Conservation (phyloP, 2,888 invertebrate genomes). For the Dastarcus helophoroides region DNA sequence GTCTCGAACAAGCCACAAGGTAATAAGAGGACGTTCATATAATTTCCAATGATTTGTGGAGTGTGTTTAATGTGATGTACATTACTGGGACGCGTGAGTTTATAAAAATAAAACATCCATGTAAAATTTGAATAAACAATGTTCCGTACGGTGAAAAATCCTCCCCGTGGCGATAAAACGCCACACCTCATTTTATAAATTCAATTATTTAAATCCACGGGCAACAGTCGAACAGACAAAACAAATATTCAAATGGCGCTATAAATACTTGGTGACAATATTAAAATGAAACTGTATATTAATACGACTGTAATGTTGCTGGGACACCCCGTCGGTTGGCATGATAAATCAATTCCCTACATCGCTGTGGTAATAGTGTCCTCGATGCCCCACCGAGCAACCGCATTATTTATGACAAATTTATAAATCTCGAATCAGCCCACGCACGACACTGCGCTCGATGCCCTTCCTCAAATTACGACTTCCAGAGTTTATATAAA, state of each 20-base stretch:
- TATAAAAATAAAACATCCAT: too few relatives aligned
- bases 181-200: conserved; percentile 32
- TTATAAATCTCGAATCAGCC: conserved; percentile 30
- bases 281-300: conserved; percentile 38
- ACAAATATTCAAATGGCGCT: conserved; percentile 35
- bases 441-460: too few relatives aligned
- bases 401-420: conserved; percentile 38
- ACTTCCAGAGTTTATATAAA: too few relatives aligned
- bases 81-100: too few relatives aligned
- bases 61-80: too few relatives aligned
- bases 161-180: conserved; percentile 27
- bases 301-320: conserved; percentile 36
- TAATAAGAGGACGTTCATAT: too few relatives aligned
- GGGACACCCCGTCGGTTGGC: conserved; percentile 30
- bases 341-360: conserved; percentile 40
- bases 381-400: conserved; percentile 16
- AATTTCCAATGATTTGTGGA: too few relatives aligned
- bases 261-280: conserved; percentile 41
- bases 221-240: conserved; percentile 26
- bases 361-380: conserved; percentile 37
- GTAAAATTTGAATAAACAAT: too few relatives aligned
- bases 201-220: conserved; percentile 33
- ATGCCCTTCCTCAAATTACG: too few relatives aligned
- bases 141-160: conserved; percentile 1
- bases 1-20: too few relatives aligned